These are phyloP conservation scores for Tortrix viridana DNA, from an alignment of 2,888 invertebrate genomes.

Conservation along the genomic window DNA sequence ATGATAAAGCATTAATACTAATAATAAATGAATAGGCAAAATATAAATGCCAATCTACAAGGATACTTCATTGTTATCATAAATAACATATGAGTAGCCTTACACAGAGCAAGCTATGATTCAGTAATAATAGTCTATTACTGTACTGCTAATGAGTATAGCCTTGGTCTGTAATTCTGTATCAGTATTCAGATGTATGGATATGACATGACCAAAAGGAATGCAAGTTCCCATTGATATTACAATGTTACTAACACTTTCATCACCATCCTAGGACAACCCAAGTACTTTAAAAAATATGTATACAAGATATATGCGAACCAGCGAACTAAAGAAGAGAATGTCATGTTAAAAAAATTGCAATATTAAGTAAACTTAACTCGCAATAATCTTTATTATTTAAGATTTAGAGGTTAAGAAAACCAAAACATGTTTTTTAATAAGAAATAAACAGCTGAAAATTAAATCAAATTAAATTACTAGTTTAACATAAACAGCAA, in stretches of 20 bases:
- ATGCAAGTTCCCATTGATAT: slow-evolving; percentile 1
- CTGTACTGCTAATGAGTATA: slow-evolving; percentile 16
- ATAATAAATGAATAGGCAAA: neutral
- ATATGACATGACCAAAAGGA: slow-evolving; percentile 4
- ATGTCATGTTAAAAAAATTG: no score
- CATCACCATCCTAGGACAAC: no score
- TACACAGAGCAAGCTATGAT: slow-evolving; percentile 10
- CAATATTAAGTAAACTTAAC: no score
- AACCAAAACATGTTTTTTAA: no score
- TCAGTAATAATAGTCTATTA: slow-evolving; percentile 12
- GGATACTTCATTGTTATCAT: neutral
- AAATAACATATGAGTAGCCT: slow-evolving; percentile 8
- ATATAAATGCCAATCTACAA: neutral
- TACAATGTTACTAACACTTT: neutral
- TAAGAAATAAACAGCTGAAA: no score
- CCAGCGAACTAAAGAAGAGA: no score
- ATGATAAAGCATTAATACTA: neutral
- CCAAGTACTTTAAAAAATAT: no score
- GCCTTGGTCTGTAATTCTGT: slow-evolving; percentile 11
- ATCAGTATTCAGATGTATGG: slow-evolving; percentile 11
- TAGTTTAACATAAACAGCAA: no score
- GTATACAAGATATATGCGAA: no score
- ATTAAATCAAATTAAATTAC: no score
- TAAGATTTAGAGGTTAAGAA: no score
- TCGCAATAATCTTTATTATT: no score